Evolutionary conservation across 2,797 vertebrate species (phyloP).

Genomic region (Peromyscus aztecus): DNA sequence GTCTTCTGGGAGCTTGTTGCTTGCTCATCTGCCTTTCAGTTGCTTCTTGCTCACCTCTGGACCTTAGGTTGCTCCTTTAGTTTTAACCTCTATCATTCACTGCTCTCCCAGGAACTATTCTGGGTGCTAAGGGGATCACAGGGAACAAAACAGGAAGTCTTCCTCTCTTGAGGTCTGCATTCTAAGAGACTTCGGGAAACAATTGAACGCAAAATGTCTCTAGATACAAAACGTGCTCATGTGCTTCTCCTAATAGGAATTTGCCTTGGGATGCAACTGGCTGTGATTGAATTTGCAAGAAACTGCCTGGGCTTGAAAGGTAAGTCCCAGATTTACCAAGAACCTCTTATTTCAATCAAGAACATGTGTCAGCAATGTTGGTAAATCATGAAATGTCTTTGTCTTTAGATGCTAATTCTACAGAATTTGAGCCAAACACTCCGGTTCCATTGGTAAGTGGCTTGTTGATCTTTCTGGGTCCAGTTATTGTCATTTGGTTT

Average conservation of each 20-base stretch:
- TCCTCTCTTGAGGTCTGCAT: neutral
- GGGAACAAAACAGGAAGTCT: neutral
- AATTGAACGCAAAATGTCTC: neutral
- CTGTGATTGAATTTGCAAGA: conserved; percentile 90
- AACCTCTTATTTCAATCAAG: conserved; percentile 30
- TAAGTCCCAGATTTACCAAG: conserved; percentile 75
- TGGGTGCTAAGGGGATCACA: neutral
- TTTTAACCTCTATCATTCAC: neutral
- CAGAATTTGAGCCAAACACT: conserved; percentile 89
- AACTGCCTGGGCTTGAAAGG: conserved; percentile 90
- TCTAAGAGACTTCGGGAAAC: conserved; percentile 10
- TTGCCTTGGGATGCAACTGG: conserved; percentile 91
- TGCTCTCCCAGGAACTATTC: neutral
- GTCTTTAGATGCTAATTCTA: conserved; percentile 90
- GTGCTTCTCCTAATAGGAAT: conserved; percentile 85
- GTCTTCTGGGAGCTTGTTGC: neutral
- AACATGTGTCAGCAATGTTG: conserved; percentile 5
- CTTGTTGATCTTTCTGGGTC: conserved; percentile 58
- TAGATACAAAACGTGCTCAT: neutral
- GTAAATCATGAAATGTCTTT: conserved; percentile 46
- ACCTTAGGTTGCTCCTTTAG: neutral
- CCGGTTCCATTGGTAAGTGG: conserved; percentile 88
- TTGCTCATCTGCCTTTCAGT: neutral
- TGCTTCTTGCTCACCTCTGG: neutral
- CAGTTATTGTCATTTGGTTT: conserved; percentile 48